phyloP scores from a whole-genome alignment of 2,888 invertebrate genomes.

The Stegophylla sp. region DNA sequence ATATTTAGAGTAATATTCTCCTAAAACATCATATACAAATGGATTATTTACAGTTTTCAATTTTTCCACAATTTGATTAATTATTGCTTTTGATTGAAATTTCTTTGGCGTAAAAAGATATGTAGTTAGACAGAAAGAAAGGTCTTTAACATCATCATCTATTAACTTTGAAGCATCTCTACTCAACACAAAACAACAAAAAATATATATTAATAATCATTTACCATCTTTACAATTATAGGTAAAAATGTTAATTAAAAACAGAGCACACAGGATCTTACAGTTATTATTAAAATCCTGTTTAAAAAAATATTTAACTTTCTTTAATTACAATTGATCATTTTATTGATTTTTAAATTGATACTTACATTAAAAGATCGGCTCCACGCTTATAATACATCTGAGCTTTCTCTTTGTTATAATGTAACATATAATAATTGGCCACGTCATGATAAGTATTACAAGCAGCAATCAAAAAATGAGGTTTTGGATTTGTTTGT shows the following conservation, averaged over 20 bases:
- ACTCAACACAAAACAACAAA: background rate
- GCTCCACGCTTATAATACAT: background rate
- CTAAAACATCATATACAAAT: background rate
- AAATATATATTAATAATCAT: too few species aligned
- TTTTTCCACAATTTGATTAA: constrained; percentile 2
- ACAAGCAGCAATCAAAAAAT: background rate
- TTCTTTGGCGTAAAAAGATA: too few species aligned
- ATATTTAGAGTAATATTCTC: constrained; percentile 22
- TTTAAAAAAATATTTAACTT: too few species aligned
- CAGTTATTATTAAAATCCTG: too few species aligned
- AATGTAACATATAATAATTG: background rate
- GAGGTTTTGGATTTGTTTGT: background rate
- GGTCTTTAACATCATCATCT: background rate
- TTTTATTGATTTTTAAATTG: too few species aligned
- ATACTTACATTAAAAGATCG: constrained; percentile 2
- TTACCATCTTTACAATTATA: too few species aligned
- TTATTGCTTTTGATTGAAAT: background rate
- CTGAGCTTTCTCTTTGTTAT: background rate
- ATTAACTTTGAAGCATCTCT: background rate
- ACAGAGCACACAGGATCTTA: too few species aligned
- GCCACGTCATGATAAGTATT: background rate
- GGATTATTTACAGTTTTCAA: background rate
- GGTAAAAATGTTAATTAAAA: too few species aligned
- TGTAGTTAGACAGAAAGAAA: background rate
- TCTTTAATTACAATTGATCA: too few species aligned